Evolutionary conservation across 53 echinoderm and acorn worm genomes (phyloP), one percentile per base, ranked within the genome.

Genomic region (Apostichopus leukothele): DNA sequence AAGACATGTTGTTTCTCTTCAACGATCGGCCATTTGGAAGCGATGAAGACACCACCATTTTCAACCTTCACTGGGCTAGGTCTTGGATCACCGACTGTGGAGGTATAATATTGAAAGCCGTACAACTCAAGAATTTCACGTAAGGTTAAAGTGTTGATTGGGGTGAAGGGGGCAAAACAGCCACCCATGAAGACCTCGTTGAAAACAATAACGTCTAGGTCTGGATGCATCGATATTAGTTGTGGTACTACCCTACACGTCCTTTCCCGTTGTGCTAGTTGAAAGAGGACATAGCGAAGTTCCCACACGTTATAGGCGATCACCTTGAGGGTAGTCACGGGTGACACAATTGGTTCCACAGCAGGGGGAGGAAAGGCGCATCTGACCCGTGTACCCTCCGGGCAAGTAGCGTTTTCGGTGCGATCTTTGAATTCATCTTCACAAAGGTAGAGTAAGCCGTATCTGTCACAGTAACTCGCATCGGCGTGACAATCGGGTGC

Each of bases 111-210:
- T 12, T 88, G 66, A 90, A 95, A 96, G 1, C 95, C 96, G 60
- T 95, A 87, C 23, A 93, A 85, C 11, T 51, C 39, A 8, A 96
- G 87, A 59, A 96, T 92, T 19, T 95, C 92, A 18, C 96, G 84
- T 51, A 89, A 67, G 16, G 92, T 94, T n/a, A 96, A 73, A 13
- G 92, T 83, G 79, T 91, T 93, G 55, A 83, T 86, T 23, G 94
- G 73, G 5, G 91, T 60, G 23, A 39, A 76, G 26, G 89, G 84
- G 3, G 94, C 83, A 74, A 96, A 94, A 61, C 97, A 96, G 16
- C 97, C 97, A 22, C 97, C 97, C 95, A 95, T 96, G 88, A 96
- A 96, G 13, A 95, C 91, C 84, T 96, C 97, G 53, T 96, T 92
- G 25, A 96, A 92, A 25, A 93, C 93, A 63, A 96, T 93, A 18